These are phyloP conservation scores for Corydoras maculifer DNA, from an alignment of 2,113 vertebrate species.

Conservation along the genomic window DNA sequence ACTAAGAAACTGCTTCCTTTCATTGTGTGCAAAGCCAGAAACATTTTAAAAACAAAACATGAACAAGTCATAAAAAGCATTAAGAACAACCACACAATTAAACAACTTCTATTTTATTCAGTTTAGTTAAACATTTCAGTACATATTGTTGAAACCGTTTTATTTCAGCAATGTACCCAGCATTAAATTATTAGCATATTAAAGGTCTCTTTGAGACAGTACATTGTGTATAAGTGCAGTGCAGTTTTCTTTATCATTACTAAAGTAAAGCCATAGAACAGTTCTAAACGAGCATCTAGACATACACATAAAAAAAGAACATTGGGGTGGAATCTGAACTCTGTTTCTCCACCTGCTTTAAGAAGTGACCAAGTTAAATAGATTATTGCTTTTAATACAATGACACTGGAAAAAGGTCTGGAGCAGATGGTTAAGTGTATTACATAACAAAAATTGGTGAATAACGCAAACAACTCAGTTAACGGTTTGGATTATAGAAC, in stretches of 20 bases:
- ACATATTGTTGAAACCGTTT: neutral
- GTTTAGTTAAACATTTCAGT: constrained; percentile 18
- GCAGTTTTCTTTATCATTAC: constrained; percentile 6
- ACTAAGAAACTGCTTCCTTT: too few species aligned
- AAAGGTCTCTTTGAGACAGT: constrained; percentile 15
- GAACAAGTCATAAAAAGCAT: too few species aligned
- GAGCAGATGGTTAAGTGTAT: too few species aligned
- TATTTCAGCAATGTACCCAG: constrained; percentile 25
- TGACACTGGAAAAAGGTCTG: neutral
- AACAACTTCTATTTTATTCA: neutral
- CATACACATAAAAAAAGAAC: constrained; percentile 18
- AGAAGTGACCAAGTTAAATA: neutral
- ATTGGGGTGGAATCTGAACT: neutral
- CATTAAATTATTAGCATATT: constrained; percentile 24
- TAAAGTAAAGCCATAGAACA: constrained; percentile 25
- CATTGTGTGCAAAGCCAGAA: too few species aligned
- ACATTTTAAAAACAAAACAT: too few species aligned
- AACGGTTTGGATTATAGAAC: too few species aligned
- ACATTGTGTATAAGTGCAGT: constrained; percentile 14
- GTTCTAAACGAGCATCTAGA: constrained; percentile 36
- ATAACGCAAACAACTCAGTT: too few species aligned
- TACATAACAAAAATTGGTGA: too few species aligned
- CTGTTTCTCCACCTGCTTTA: too few species aligned
- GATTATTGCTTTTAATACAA: constrained; percentile 26
- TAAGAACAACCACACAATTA: neutral